Evolutionary conservation across 1,140 invertebrate genomes (phyloP).

Genomic region (Papilio dardanus): DNA sequence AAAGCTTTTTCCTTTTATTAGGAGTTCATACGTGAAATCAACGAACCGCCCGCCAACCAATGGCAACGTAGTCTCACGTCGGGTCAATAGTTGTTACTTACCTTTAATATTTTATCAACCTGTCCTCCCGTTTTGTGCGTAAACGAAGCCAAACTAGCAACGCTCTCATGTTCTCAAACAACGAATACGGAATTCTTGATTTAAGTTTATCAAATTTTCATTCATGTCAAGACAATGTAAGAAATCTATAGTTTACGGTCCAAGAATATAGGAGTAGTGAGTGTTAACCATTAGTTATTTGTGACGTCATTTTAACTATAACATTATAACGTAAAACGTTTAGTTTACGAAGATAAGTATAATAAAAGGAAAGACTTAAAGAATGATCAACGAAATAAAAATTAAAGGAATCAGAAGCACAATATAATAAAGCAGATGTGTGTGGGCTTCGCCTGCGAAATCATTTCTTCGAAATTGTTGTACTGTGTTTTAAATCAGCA

Average conservation of each 20-base stretch:
- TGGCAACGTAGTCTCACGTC: conserved; percentile 20
- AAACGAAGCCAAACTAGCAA: background rate
- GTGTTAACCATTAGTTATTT: no score
- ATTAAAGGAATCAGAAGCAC: background rate
- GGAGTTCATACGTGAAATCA: background rate
- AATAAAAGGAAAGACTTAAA: background rate
- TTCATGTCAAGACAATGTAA: no score
- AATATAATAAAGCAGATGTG: background rate
- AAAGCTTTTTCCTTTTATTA: background rate
- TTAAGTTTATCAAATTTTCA: background rate
- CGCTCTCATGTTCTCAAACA: background rate
- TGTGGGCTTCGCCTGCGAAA: background rate
- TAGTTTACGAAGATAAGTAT: background rate
- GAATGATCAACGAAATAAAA: background rate
- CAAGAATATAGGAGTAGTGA: no score
- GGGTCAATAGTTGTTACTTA: conserved; percentile 44
- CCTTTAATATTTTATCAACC: conserved; percentile 43
- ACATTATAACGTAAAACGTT: background rate
- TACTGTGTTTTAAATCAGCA: background rate
- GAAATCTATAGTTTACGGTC: no score
- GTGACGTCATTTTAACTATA: no score
- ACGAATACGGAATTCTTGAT: background rate
- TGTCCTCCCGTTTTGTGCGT: conserved; percentile 32
- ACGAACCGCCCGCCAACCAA: background rate
- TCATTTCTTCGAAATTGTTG: background rate